Percentiles rank a stretch among this genome's conserved stretches.
These are phyloP conservation scores for Drosophila mercatorum DNA, from an alignment of 2,888 invertebrate species.

Conservation along the genomic window DNA sequence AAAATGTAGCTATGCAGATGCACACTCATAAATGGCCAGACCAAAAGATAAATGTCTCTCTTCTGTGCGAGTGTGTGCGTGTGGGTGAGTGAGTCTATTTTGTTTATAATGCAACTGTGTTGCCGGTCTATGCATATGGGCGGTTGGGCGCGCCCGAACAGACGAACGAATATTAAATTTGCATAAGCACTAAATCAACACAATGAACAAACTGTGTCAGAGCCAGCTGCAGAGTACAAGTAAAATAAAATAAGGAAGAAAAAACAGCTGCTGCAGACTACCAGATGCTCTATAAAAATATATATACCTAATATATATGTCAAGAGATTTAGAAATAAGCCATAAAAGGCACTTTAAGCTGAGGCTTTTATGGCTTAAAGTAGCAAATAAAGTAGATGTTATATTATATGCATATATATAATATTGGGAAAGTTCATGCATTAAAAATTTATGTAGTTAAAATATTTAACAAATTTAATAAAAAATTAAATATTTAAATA, in stretches of 20 bases:
- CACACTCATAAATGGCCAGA: constrained; percentile 42
- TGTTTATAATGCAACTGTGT: constrained; percentile 75
- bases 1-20: constrained; percentile 50
- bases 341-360: background rate
- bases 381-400: background rate
- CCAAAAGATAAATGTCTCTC: constrained; percentile 61
- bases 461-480: background rate
- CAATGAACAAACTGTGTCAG: constrained; percentile 57
- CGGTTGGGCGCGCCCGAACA: constrained; percentile 22
- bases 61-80: constrained; percentile 7
- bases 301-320: background rate
- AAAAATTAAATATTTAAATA: background rate
- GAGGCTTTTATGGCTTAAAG: background rate
- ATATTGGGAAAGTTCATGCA: background rate
- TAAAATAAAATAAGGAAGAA: background rate
- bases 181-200: constrained; percentile 80
- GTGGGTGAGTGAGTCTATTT: constrained; percentile 14
- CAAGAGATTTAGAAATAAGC: background rate
- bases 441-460: background rate
- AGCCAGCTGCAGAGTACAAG: constrained; percentile 22
- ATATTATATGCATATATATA: too few relatives aligned
- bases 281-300: constrained; percentile 17
- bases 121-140: constrained; percentile 70
- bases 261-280: constrained; percentile 10
- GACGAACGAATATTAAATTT: constrained; percentile 73